Base-by-base conservation (phyloP, 2,888 invertebrate species). In the Cordylochernes scorpioides region DNA sequence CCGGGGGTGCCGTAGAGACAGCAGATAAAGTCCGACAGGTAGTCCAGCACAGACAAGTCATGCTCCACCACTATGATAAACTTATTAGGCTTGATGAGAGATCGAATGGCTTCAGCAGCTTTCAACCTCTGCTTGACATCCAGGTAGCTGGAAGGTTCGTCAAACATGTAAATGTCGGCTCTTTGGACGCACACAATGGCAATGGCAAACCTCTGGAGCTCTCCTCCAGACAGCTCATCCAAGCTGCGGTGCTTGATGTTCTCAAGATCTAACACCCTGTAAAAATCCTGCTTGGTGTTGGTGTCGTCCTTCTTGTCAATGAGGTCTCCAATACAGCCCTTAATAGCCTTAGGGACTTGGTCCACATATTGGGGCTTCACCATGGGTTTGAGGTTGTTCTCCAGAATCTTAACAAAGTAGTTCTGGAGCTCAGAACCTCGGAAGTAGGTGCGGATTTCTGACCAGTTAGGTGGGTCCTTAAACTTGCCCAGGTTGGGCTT, bases 291-390 rank as follows among this genome's bases (percentile, higher is more conserved):
- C n/a, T n/a, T n/a, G n/a, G n/a, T n/a, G n/a, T n/a, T n/a, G n/a
- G n/a, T n/a, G n/a, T n/a, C n/a, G n/a, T n/a, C n/a, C n/a, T n/a
- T n/a, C n/a, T n/a, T n/a, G n/a, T n/a, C n/a, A n/a, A n/a, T n/a
- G n/a, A n/a, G n/a, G 25, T 10, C 10, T n/a, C 8, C 13, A 13
- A 25, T 5, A 5, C 27, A 15, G 28, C 52, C 54, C 49, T 57
- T 52, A 27, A 88, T 80, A 42, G 91, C 88, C 56, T 80, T 82
- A 0, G 97, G 94, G 49, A 97, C 94, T 58, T 94, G 94, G 61
- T 97, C 97, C 30, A 99, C 97, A 60, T 97, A 97, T 53, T 97
- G 97, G 2, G 94, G 94, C 55, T 97, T 97, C 34, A 97, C 86
- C 30, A 97, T 63, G 19, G 94, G 91, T 52, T 88, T 94, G 26